Percentiles rank a stretch among this genome's conserved stretches.
Conservation (phyloP, 2,888 invertebrate genomes). For the Gasteruption jaculator region DNA sequence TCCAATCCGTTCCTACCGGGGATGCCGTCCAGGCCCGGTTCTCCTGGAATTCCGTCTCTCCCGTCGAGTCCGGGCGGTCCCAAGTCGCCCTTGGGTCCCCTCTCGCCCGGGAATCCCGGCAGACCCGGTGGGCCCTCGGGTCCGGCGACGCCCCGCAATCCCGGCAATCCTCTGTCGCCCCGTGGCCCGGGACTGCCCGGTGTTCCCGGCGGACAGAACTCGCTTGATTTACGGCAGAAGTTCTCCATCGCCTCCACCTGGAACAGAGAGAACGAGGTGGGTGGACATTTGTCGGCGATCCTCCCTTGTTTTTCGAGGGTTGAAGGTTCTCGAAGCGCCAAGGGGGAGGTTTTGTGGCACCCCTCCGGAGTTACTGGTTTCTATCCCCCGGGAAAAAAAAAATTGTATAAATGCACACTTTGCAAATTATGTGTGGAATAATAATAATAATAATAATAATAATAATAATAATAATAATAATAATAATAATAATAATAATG, state of each 20-base stretch:
- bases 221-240: conserved; percentile 78
- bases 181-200: conserved; percentile 59
- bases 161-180: conserved; percentile 62
- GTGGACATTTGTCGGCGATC: too few relatives aligned
- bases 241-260: conserved; percentile 80
- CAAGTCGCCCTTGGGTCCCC: conserved; percentile 60
- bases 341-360: too few relatives aligned
- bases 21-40: conserved; percentile 83
- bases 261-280: too few relatives aligned
- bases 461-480: too few relatives aligned
- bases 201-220: conserved; percentile 71
- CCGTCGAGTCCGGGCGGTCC: conserved; percentile 77
- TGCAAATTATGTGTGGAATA: conserved; percentile 14
- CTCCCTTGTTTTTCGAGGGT: too few relatives aligned
- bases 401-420: conserved; percentile 1
- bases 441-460: too few relatives aligned
- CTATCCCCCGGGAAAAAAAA: too few relatives aligned
- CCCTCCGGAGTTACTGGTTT: too few relatives aligned
- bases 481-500: too few relatives aligned
- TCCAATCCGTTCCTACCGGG: conserved; percentile 82
- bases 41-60: conserved; percentile 84
- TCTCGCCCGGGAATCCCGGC: conserved; percentile 62
- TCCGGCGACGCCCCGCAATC: conserved; percentile 67
- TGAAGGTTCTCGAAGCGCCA: too few relatives aligned
- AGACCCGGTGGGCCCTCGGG: conserved; percentile 64